Conservation (phyloP, 2,888 invertebrate species). For the Leistus spinibarbis region DNA sequence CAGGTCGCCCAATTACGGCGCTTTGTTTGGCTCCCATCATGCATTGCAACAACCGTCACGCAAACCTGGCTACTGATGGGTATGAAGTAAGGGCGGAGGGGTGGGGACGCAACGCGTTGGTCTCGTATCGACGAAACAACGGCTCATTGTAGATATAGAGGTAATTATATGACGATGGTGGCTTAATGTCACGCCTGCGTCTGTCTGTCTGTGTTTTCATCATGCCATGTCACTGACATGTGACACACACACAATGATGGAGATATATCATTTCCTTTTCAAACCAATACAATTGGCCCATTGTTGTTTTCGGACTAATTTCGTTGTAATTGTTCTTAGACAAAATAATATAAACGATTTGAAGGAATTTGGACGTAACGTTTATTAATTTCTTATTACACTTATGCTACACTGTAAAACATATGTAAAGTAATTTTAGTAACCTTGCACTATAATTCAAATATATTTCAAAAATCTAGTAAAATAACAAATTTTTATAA, state of each 20-base stretch:
- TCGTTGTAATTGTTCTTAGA: not conserved
- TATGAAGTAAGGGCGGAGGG: not conserved
- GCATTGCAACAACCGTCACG: conserved; percentile 10
- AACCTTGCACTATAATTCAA: no score
- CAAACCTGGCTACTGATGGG: not conserved
- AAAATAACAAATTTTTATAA: no score
- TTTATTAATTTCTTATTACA: no score
- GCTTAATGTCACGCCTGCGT: not conserved
- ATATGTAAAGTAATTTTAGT: no score
- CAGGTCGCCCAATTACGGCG: conserved; percentile 30
- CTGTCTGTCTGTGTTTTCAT: no score
- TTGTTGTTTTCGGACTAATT: not conserved
- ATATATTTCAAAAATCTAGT: no score
- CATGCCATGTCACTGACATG: not conserved
- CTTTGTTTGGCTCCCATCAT: conserved; percentile 35
- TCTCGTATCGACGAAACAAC: not conserved
- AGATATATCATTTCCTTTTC: not conserved
- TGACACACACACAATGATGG: not conserved
- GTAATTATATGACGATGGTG: not conserved
- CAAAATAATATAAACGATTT: not conserved
- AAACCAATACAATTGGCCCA: not conserved
- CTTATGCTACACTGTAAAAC: no score
- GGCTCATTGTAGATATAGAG: not conserved
- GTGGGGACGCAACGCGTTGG: no score
- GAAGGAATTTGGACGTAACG: no score